Conservation (phyloP, 2,888 invertebrate genomes). For the Stenichneumon culpator region DNA sequence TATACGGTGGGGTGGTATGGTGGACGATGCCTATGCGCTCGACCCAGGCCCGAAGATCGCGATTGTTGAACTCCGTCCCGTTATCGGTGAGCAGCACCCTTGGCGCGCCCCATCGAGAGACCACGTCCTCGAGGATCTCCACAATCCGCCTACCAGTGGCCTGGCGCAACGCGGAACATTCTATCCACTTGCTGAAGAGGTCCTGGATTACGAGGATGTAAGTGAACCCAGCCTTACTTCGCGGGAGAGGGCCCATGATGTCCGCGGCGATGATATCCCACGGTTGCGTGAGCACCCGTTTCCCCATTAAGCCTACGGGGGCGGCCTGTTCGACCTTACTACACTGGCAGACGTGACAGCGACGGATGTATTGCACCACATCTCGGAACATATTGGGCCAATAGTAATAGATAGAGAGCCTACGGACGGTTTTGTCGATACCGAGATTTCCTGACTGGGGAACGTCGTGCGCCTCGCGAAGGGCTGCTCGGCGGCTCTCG, state of each 20-base stretch:
- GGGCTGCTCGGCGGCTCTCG: background rate
- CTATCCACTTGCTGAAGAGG: no score
- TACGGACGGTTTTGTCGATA: background rate
- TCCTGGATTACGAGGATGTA: no score
- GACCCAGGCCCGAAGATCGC: background rate
- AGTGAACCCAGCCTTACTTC: no score
- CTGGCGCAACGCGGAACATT: no score
- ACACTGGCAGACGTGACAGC: no score
- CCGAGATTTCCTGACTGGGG: background rate
- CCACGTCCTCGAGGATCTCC: conserved; percentile 22
- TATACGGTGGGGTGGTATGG: background rate
- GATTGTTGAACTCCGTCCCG: conserved; percentile 54
- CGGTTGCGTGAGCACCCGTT: no score
- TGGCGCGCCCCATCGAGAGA: conserved; percentile 39
- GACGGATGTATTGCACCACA: no score
- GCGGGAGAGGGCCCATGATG: no score
- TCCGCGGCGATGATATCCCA: no score
- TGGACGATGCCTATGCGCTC: background rate
- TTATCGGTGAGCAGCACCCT: conserved; percentile 44
- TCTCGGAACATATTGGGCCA: conserved; percentile 69
- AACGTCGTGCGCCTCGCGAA: background rate
- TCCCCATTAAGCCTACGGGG: no score
- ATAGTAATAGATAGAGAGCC: background rate
- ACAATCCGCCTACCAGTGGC: conserved; percentile 8
- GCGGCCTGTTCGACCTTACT: no score